These are phyloP conservation scores for Zootoca vivipara DNA, from an alignment of 2,113 vertebrate species.

Conservation along the genomic window DNA sequence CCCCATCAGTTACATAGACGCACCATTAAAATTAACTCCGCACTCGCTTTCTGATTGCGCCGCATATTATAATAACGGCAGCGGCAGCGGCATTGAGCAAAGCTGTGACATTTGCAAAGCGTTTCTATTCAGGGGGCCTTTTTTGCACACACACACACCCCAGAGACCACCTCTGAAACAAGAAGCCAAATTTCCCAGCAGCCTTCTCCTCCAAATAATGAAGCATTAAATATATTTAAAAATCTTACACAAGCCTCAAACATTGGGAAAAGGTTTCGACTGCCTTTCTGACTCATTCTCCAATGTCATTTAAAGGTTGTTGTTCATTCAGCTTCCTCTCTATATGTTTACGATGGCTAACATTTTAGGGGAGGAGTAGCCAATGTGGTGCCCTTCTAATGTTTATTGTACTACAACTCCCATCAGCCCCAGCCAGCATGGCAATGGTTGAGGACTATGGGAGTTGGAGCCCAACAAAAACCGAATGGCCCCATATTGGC, in stretches of 20 bases:
- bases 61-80: fast-evolving
- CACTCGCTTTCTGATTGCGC: background rate
- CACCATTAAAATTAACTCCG: background rate
- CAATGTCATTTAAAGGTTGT: constrained; percentile 61
- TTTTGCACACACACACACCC: background rate
- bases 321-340: constrained; percentile 5
- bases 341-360: background rate
- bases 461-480: no score
- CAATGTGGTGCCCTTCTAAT: no score
- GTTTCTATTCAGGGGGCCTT: constrained; percentile 4
- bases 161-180: background rate
- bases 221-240: no score
- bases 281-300: background rate
- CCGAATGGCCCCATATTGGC: no score
- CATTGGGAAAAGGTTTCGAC: background rate
- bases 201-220: background rate
- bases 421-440: no score
- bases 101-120: constrained; percentile 15
- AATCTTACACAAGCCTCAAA: background rate
- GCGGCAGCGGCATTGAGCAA: fast-evolving
- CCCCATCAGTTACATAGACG: background rate
- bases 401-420: no score
- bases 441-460: no score
- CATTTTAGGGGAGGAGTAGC: background rate
- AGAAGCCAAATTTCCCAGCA: background rate